Base-by-base conservation (phyloP, 2,888 invertebrate genomes). In the Campoplex capitator region DNA sequence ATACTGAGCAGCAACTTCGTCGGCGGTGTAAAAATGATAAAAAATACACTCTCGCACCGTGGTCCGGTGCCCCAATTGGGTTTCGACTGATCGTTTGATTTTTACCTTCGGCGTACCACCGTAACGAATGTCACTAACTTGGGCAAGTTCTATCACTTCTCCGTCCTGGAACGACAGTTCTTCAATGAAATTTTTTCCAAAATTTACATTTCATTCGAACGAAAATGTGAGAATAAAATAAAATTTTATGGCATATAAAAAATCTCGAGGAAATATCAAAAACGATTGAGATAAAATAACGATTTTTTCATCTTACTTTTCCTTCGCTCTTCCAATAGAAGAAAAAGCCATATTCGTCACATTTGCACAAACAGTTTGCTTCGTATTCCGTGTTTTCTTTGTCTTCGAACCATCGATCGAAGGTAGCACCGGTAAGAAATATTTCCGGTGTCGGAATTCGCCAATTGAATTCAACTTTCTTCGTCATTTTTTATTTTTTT, bases 401-500 rank as follows among this genome's bases (percentile, higher is more conserved):
- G 90, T 96, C 96, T 95, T 97, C 97, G 91, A 96, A 96, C 96
- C 96, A 97, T 85, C 96, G 95, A 92, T 97, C 96, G 92, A 96
- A 96, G 58, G 94, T 92, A 74, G 95, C 95, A 45, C 97, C 97
- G 77, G 95, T 95, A 75, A 95, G 94, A 70, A 97, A 94, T 38
- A 94, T 90, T 78, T 96, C 95, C 42, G 96, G 96, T 83, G 96
- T 96, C 80, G 95, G 95, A 85, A 96, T 95, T 89, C 95, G 95
- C 97, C 97, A 97, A 94, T 96, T 96, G 94, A 96, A 97, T 91
- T 97, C 96, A 93, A 96, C 96, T 92, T 95, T 95, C 93, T 97
- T 97, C 90, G 97, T 96, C 96, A 96, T 96, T 88, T 88, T 91
- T 28, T n/a, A n/a, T 45, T n/a, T 28, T 23, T 23, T 45, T n/a